phyloP scores from a whole-genome alignment of 1,140 invertebrate genomes.

The Dolichoris vasculosae region DNA sequence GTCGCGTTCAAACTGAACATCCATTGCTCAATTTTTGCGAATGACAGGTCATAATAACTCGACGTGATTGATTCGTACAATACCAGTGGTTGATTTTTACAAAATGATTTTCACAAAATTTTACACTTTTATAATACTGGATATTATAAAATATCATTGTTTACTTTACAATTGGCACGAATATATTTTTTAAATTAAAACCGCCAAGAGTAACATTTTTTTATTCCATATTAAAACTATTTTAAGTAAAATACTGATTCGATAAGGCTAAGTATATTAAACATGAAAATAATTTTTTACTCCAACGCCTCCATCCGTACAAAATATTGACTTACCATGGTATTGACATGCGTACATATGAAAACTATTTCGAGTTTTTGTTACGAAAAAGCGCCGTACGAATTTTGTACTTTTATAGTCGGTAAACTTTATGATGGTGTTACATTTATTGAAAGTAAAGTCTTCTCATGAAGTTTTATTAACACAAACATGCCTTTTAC shows the following conservation, averaged over 20 bases:
- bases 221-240: not conserved
- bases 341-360: not conserved
- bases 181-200: no score
- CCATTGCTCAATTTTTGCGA: constrained; percentile 9
- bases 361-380: not conserved
- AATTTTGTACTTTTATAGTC: not conserved
- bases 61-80: constrained; percentile 12
- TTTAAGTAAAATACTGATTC: not conserved
- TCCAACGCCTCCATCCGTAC: not conserved
- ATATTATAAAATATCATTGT: no score
- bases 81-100: not conserved
- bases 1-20: not conserved
- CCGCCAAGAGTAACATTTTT: not conserved
- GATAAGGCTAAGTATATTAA: not conserved
- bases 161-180: no score
- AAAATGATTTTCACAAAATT: no score
- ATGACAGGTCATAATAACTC: not conserved
- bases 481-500: not conserved
- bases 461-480: not conserved
- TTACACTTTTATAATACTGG: no score
- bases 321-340: not conserved
- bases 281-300: not conserved
- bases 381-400: not conserved
- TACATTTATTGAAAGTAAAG: not conserved
- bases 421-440: not conserved